These are phyloP conservation scores for Chelonus insularis DNA, from an alignment of 1,140 invertebrate genomes.

Conservation along the genomic window DNA sequence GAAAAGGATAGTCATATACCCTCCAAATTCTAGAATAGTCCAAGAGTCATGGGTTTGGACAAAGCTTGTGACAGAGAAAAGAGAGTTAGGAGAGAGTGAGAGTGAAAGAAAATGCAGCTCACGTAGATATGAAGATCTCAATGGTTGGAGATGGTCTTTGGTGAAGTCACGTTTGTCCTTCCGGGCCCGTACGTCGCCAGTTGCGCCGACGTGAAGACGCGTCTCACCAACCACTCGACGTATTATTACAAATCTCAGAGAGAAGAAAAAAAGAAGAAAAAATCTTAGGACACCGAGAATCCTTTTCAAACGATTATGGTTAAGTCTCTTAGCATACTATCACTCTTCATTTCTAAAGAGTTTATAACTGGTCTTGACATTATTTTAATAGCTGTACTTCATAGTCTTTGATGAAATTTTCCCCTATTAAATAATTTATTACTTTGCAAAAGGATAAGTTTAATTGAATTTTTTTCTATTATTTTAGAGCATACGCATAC, in stretches of 20 bases:
- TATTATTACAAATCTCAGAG: constrained; percentile 26
- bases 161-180: constrained; percentile 19
- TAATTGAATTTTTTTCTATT: too few species aligned
- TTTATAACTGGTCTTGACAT: too few species aligned
- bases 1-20: too few species aligned
- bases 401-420: too few species aligned
- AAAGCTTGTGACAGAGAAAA: not conserved
- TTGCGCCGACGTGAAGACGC: constrained; percentile 18
- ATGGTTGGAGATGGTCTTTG: constrained; percentile 9
- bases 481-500: too few species aligned
- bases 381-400: too few species aligned
- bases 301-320: constrained; percentile 16
- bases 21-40: not conserved
- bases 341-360: not conserved
- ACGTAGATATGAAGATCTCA: constrained; percentile 17
- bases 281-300: not conserved
- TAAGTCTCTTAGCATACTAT: not conserved
- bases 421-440: too few species aligned
- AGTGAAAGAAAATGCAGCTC: constrained; percentile 21
- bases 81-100: not conserved
- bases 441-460: too few species aligned
- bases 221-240: not conserved
- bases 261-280: not conserved
- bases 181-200: constrained; percentile 2
- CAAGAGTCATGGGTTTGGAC: not conserved